phyloP scores from a whole-genome alignment of 2,113 vertebrate genomes.

The Chionis minor region DNA sequence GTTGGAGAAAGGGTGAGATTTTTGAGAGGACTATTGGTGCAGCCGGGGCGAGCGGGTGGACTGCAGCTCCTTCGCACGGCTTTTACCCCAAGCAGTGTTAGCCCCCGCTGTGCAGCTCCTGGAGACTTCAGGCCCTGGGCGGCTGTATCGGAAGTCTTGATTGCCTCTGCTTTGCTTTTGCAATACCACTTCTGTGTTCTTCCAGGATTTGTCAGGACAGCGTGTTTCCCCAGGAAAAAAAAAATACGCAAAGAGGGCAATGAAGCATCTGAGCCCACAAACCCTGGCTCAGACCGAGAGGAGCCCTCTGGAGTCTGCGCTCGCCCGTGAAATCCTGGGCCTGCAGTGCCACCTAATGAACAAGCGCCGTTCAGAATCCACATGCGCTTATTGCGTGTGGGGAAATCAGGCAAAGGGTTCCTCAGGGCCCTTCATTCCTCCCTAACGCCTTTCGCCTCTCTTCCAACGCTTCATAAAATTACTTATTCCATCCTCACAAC shows the following conservation, averaged over 20 bases:
- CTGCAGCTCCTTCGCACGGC: not conserved
- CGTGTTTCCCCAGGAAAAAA: not conserved
- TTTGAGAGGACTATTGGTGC: not conserved
- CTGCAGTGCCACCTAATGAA: constrained; percentile 66
- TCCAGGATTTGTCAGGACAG: not conserved
- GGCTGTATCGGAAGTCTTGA: not conserved
- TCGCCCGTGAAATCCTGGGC: not conserved
- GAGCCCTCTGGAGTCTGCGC: not conserved
- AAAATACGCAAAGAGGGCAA: not conserved
- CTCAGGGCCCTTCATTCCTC: not conserved
- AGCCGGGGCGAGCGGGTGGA: not conserved
- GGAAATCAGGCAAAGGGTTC: not conserved
- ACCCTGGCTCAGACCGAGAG: not conserved
- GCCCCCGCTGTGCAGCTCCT: not conserved
- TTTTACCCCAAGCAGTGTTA: not conserved
- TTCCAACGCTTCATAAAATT: not conserved
- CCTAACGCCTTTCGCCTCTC: not conserved
- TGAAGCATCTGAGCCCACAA: not conserved
- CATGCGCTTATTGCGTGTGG: fast-evolving
- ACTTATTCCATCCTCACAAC: not conserved
- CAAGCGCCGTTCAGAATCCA: not conserved
- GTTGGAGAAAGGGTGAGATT: not conserved
- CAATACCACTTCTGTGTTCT: not conserved
- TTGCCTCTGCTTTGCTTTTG: not conserved
- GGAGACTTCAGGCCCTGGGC: fast-evolving